phyloP scores from a whole-genome alignment of 2,888 invertebrate species.

The Chrysolina americana region DNA sequence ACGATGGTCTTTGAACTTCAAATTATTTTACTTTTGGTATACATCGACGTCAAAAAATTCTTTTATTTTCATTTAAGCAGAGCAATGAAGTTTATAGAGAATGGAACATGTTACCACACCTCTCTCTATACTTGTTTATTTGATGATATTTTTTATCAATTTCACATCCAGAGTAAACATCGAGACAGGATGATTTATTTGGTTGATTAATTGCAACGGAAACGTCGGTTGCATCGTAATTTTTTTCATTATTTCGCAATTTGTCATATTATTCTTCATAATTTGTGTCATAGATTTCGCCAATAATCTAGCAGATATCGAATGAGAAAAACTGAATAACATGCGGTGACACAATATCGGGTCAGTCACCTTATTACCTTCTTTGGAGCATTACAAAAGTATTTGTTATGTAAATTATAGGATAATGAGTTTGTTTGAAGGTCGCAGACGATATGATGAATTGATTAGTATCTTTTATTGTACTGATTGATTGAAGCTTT shows the following conservation, averaged over 20 bases:
- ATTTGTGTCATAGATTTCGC: slow-evolving; percentile 19
- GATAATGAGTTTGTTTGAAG: no score
- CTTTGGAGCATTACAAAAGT: background rate
- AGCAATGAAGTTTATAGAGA: no score
- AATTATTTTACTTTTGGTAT: no score
- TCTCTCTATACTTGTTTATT: slow-evolving; percentile 2
- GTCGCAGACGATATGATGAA: no score
- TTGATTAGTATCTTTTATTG: no score
- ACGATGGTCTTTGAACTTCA: no score
- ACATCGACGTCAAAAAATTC: no score
- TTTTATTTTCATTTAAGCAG: no score
- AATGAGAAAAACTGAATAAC: background rate
- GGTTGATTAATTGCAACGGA: slow-evolving; percentile 40
- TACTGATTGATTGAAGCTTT: no score
- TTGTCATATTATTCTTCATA: slow-evolving; percentile 14
- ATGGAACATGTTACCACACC: background rate
- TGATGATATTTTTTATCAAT: slow-evolving; percentile 23
- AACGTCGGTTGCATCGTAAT: slow-evolving; percentile 37
- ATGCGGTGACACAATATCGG: background rate
- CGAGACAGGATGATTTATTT: slow-evolving; percentile 36
- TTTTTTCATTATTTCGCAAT: slow-evolving; percentile 23
- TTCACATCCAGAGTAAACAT: slow-evolving; percentile 35
- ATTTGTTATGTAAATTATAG: background rate
- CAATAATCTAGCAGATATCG: slow-evolving; percentile 23
- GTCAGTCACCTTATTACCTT: background rate